phyloP scores from a whole-genome alignment of 1,140 invertebrate species.

The Apis dorsata region DNA sequence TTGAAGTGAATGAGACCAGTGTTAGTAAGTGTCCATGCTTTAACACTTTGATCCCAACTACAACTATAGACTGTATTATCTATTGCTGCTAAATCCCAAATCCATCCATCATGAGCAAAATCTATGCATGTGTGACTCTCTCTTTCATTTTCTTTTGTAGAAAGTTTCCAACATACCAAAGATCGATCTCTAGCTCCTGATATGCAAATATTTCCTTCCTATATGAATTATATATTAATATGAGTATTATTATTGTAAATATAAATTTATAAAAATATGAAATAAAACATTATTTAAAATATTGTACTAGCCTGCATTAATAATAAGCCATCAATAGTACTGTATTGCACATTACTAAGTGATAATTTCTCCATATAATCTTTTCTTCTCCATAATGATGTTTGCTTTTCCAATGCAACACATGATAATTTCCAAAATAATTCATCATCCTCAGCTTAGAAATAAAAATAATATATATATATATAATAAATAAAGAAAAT shows the following conservation, averaged over 20 bases:
- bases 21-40: constrained; percentile 69
- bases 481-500: constrained; percentile 1
- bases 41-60: constrained; percentile 74
- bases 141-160: constrained; percentile 46
- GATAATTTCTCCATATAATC: constrained; percentile 62
- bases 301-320: constrained; percentile 71
- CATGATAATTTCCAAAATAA: constrained; percentile 76
- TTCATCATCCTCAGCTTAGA: constrained; percentile 69
- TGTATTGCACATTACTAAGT: constrained; percentile 66
- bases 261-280: not conserved
- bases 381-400: constrained; percentile 66
- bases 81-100: constrained; percentile 74
- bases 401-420: constrained; percentile 70
- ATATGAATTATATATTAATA: not conserved
- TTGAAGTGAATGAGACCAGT: constrained; percentile 60
- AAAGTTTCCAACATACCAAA: constrained; percentile 68
- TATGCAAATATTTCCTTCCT: constrained; percentile 72
- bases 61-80: constrained; percentile 74
- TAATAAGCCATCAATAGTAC: constrained; percentile 72
- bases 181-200: constrained; percentile 75
- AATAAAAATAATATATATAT: constrained; percentile 25
- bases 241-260: not conserved
- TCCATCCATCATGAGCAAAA: constrained; percentile 76
- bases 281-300: not conserved
- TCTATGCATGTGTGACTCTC: constrained; percentile 36